Evolutionary conservation across 2,888 invertebrate species (phyloP).

Genomic region (Geophilus truncorum): DNA sequence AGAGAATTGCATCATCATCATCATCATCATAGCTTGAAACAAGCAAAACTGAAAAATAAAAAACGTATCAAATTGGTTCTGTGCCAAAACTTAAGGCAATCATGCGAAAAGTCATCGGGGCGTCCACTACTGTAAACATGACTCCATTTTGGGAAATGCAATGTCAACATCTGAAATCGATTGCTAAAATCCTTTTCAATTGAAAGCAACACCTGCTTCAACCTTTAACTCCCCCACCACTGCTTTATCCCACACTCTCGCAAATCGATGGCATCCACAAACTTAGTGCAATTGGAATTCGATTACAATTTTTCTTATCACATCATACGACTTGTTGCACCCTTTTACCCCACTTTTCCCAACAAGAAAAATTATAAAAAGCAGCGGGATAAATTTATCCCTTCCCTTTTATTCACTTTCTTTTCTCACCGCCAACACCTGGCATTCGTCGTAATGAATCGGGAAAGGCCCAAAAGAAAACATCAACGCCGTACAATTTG

Average conservation of each 20-base stretch:
- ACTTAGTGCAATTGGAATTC: not conserved
- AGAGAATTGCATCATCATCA: not conserved
- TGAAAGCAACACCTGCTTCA: constrained; percentile 19
- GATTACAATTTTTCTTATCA: not conserved
- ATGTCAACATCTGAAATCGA: constrained; percentile 8
- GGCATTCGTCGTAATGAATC: not conserved
- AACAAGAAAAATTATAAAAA: too few relatives aligned
- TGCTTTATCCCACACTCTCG: not conserved
- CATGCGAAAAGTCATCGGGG: not conserved
- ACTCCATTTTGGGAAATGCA: not conserved
- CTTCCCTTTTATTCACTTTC: not conserved
- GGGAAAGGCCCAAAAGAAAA: not conserved
- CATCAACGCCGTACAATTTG: not conserved
- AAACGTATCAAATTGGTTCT: not conserved
- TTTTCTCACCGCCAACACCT: not conserved
- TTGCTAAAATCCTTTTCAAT: not conserved
- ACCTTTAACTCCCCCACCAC: not conserved
- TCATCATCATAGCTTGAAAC: too few relatives aligned
- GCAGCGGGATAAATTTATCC: not conserved
- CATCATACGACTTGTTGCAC: not conserved
- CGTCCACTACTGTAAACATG: constrained; percentile 20
- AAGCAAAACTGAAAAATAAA: not conserved
- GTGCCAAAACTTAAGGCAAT: not conserved
- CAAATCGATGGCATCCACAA: not conserved
- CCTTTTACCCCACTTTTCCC: not conserved